Evolutionary conservation across 2,113 vertebrate species (phyloP).

Genomic region (Oreochromis tanganicae): DNA sequence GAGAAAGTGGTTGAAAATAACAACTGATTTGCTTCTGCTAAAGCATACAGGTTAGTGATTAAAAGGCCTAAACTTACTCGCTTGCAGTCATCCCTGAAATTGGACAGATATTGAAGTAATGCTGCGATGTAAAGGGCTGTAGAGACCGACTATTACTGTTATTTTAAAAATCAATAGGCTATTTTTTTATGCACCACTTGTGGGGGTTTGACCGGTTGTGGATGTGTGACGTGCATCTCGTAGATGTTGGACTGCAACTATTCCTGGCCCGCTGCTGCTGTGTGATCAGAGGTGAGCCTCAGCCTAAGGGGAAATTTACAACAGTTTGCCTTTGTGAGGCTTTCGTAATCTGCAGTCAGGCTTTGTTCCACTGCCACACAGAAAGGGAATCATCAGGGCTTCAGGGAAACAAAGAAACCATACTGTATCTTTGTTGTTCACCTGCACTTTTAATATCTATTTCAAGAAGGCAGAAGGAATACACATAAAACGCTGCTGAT

Average conservation of each 20-base stretch:
- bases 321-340: conserved; percentile 38
- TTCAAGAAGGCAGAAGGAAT: conserved; percentile 4
- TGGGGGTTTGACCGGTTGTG: neutral
- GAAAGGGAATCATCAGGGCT: neutral
- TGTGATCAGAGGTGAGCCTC: conserved; percentile 34
- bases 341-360: conserved; percentile 28
- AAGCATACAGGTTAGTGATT: conserved; percentile 19
- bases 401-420: conserved; percentile 3
- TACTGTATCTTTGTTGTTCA: conserved; percentile 14
- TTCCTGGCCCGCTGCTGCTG: neutral
- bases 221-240: neutral
- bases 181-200: neutral
- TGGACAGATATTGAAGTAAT: conserved; percentile 28
- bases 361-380: conserved; percentile 23
- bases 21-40: conserved; percentile 1
- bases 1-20: conserved; percentile 21
- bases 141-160: conserved; percentile 5
- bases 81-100: conserved; percentile 49
- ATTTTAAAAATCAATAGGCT: conserved; percentile 47
- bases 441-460: neutral
- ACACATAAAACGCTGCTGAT: neutral
- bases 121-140: neutral
- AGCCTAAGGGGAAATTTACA: conserved; percentile 30
- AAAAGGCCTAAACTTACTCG: conserved; percentile 9
- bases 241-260: conserved; percentile 10